These are phyloP conservation scores for Stramonita haemastoma DNA, from an alignment of 2,888 invertebrate genomes.

Conservation along the genomic window DNA sequence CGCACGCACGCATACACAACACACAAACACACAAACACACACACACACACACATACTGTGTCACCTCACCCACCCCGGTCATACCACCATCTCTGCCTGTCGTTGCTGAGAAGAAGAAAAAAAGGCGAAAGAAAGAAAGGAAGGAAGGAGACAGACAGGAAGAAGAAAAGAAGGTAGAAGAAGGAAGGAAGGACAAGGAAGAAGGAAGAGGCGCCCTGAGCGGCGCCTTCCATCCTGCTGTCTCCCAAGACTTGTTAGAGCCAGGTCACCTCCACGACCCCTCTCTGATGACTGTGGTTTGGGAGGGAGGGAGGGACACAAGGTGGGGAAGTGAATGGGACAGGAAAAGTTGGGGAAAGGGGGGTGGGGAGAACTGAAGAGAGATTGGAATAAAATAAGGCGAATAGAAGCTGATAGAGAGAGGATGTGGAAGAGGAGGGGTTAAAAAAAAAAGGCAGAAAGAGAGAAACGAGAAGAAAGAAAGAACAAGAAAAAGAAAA, in stretches of 20 bases:
- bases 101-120: not conserved
- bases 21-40: no score
- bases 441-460: not conserved
- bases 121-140: not conserved
- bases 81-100: no score
- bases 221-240: not conserved
- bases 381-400: no score
- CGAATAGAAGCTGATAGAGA: not conserved
- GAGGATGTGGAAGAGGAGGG: not conserved
- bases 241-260: conserved; percentile 24
- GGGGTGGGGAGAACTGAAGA: no score
- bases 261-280: conserved; percentile 20
- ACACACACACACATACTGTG: no score
- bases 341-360: no score
- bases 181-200: not conserved
- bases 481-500: not conserved
- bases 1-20: no score
- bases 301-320: not conserved
- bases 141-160: not conserved
- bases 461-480: not conserved
- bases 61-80: no score
- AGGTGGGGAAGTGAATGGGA: not conserved
- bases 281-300: not conserved
- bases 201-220: not conserved
- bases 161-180: not conserved